Conservation (phyloP, 2,113 vertebrate species). For the Chionomys nivalis region DNA sequence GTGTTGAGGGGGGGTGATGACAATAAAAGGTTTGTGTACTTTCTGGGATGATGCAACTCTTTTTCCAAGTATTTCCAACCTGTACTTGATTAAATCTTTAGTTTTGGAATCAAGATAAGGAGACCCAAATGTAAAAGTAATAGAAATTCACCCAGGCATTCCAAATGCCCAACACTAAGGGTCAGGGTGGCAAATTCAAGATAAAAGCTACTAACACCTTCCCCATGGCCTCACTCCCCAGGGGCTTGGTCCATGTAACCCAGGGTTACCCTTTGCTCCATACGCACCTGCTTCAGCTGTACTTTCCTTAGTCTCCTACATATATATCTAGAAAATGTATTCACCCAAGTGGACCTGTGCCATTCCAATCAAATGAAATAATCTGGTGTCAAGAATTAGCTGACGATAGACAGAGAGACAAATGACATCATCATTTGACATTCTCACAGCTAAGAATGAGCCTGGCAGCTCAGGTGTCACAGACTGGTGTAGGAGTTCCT, state of each 20-base stretch:
- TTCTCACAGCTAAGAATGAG: background rate
- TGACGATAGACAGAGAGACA: background rate
- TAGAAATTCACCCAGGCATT: background rate
- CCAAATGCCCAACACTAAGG: background rate
- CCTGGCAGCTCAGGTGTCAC: background rate
- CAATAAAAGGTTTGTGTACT: background rate
- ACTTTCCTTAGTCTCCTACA: background rate
- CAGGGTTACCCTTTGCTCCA: background rate
- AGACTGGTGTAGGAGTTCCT: too few relatives aligned
- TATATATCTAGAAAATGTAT: background rate
- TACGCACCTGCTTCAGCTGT: background rate
- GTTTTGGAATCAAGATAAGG: background rate
- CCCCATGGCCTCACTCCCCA: background rate
- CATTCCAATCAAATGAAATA: constrained; percentile 21
- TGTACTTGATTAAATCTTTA: background rate
- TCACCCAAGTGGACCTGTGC: constrained; percentile 15
- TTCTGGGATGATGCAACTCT: background rate
- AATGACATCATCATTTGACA: background rate
- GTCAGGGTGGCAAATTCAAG: background rate
- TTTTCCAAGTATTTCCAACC: background rate
- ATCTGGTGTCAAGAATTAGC: background rate
- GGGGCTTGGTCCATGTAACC: background rate
- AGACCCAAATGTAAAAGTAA: background rate
- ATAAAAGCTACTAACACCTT: background rate
- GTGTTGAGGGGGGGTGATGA: too few relatives aligned